Percentiles rank a stretch among this genome's conserved stretches.
Conservation (phyloP, 2,797 vertebrate species). For the Danionella dracula region DNA sequence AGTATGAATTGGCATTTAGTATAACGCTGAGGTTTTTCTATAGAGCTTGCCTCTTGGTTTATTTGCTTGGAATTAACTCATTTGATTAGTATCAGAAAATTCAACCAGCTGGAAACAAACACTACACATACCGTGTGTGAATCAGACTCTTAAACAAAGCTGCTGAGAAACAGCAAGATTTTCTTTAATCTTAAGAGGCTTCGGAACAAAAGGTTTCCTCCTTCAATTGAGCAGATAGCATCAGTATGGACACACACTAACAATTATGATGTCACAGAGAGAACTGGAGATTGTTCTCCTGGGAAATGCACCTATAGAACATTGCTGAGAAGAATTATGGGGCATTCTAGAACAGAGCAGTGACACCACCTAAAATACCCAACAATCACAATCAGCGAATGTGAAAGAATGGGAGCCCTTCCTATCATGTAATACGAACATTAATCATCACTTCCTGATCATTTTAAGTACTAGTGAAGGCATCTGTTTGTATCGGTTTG, state of each 20-base stretch:
- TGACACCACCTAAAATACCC: conserved; percentile 25
- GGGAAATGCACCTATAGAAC: conserved; percentile 20
- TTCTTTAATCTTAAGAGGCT: background rate
- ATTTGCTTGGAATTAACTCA: background rate
- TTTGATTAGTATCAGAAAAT: conserved; percentile 3
- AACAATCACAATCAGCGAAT: conserved; percentile 32
- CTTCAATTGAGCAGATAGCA: conserved; percentile 10
- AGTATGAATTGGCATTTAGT: conserved; percentile 26
- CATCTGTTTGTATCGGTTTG: background rate
- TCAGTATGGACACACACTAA: conserved; percentile 5
- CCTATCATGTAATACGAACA: conserved; percentile 43
- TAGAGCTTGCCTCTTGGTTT: background rate
- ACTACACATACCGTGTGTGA: background rate
- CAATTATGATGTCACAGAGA: conserved; percentile 27
- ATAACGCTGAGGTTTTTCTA: background rate
- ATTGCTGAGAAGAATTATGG: conserved; percentile 26
- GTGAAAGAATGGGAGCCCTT: conserved; percentile 42
- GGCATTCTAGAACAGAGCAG: conserved; percentile 33
- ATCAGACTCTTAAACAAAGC: background rate
- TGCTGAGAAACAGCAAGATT: background rate
- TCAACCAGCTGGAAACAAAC: background rate
- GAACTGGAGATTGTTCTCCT: conserved; percentile 3
- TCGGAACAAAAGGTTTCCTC: background rate
- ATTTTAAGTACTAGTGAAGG: conserved; percentile 12
- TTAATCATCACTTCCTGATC: conserved; percentile 44